Percentiles rank a stretch among this genome's conserved stretches.
phyloP scores from a whole-genome alignment of 2,888 invertebrate genomes.

The Lasioglossum calceatum region DNA sequence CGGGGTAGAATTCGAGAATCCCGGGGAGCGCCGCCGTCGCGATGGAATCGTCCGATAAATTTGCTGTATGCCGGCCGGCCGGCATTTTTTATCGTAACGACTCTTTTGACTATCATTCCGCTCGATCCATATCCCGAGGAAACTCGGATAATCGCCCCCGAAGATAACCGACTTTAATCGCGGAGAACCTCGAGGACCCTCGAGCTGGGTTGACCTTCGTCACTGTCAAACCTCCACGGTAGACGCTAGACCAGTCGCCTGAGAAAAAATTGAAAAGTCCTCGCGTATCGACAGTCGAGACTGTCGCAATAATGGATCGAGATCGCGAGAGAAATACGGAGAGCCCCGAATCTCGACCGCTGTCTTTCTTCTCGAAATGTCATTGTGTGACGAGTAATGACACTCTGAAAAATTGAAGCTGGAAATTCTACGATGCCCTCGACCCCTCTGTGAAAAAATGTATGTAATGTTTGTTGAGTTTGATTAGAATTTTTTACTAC shows the following conservation, averaged over 20 bases:
- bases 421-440: no score
- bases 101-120: conserved; percentile 22
- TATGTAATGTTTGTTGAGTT: no score
- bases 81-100: conserved; percentile 45
- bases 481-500: no score
- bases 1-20: conserved; percentile 12
- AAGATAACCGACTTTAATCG: conserved; percentile 19
- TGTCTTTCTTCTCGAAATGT: neutral
- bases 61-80: conserved; percentile 34
- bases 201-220: conserved; percentile 36
- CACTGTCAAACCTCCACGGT: conserved; percentile 30
- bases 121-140: conserved; percentile 6
- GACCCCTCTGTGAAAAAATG: no score
- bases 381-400: no score
- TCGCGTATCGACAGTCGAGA: neutral
- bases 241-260: neutral
- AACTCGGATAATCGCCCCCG: conserved; percentile 10
- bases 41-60: conserved; percentile 57
- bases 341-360: neutral
- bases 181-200: neutral
- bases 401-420: no score
- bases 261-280: neutral
- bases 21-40: neutral
- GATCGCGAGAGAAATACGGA: neutral
- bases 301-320: neutral